phyloP scores from a whole-genome alignment of 2,113 vertebrate genomes.

The Machaerirhynchus nigripectus region DNA sequence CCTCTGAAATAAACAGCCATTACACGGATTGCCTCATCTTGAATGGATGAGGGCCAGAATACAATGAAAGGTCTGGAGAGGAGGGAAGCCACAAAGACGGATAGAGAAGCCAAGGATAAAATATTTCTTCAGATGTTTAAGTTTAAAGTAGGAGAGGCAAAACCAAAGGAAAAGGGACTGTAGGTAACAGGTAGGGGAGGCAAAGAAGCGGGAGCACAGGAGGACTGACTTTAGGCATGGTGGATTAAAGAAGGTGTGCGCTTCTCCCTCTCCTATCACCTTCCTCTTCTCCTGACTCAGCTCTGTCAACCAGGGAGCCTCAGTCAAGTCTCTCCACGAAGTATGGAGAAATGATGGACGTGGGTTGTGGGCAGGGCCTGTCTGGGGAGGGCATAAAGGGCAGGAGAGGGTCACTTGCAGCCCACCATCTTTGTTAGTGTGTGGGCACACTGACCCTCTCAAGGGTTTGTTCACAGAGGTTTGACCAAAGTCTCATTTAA shows the following conservation, averaged over 20 bases:
- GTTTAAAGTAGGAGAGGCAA: background rate
- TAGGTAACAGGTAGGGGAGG: background rate
- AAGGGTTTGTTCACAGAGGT: background rate
- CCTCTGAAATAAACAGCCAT: background rate
- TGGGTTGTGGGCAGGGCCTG: background rate
- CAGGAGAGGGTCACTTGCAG: background rate
- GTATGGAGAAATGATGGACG: background rate
- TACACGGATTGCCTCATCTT: background rate
- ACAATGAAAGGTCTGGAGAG: background rate
- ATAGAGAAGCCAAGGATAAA: background rate
- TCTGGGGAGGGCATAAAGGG: background rate
- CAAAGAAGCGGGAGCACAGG: background rate
- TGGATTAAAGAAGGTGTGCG: background rate
- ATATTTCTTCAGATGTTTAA: background rate
- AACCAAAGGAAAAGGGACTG: background rate
- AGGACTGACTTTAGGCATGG: background rate
- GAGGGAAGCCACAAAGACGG: background rate
- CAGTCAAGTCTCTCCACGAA: background rate
- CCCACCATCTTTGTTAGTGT: rapidly evolving
- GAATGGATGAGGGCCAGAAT: background rate
- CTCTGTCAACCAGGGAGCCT: background rate
- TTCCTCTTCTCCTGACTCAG: background rate
- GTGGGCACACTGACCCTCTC: background rate
- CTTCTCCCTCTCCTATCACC: background rate
- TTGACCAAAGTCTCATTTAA: background rate